Evolutionary conservation across 2,888 invertebrate genomes (phyloP).

Genomic region (Cyclophora punctaria): DNA sequence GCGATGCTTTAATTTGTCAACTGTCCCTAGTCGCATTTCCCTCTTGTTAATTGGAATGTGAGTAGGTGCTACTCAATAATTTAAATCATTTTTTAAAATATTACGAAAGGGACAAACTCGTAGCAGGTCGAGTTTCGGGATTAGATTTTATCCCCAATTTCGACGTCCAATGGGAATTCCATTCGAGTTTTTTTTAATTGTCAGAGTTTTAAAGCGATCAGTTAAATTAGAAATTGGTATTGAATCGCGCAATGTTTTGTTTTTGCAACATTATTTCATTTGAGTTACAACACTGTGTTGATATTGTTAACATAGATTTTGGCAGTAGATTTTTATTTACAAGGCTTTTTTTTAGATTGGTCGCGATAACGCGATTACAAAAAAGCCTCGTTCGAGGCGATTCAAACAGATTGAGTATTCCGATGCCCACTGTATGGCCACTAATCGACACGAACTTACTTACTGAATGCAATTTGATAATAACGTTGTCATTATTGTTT

Average conservation of each 20-base stretch:
- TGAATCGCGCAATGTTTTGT: constrained; percentile 1
- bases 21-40: constrained; percentile 25
- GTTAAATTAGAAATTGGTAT: constrained; percentile 19
- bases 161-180: constrained; percentile 18
- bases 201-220: constrained; percentile 11
- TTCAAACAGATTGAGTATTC: neutral
- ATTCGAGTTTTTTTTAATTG: constrained; percentile 16
- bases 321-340: no score
- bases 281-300: no score
- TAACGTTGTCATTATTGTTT: constrained; percentile 21
- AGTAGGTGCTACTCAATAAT: constrained; percentile 5
- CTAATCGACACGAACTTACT: neutral
- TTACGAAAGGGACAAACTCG: constrained; percentile 1
- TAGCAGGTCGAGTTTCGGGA: constrained; percentile 8
- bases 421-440: neutral
- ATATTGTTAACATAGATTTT: no score
- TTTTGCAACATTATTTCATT: no score
- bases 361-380: no score
- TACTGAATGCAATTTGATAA: neutral
- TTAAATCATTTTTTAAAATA: constrained; percentile 13
- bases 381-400: neutral
- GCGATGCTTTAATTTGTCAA: constrained; percentile 39
- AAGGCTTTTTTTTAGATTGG: no score
- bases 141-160: constrained; percentile 19
- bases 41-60: constrained; percentile 5